Evolutionary conservation across 2,888 invertebrate species (phyloP).

Genomic region (Acheta domesticus): DNA sequence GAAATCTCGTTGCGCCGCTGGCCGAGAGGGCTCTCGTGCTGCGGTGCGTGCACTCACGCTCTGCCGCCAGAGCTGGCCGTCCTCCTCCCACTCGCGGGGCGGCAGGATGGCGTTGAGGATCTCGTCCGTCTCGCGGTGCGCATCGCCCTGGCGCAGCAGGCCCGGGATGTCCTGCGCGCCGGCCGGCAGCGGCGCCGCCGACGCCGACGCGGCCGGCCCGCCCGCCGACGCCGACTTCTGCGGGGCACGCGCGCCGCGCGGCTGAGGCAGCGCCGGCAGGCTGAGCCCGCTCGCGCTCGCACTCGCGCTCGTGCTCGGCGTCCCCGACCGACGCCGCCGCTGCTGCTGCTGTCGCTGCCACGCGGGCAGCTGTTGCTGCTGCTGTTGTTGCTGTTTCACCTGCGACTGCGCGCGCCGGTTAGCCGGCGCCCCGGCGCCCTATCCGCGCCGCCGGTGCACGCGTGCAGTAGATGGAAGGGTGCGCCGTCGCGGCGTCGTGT

Average conservation of each 20-base stretch:
- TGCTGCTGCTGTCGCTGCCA: neutral
- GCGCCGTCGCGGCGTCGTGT: too few species aligned
- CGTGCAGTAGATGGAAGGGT: too few species aligned
- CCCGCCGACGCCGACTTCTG: neutral
- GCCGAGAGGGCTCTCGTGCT: too few species aligned
- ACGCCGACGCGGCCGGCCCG: neutral
- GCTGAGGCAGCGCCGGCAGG: neutral
- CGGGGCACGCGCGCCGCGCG: neutral
- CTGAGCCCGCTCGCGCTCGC: neutral
- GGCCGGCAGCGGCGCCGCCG: neutral
- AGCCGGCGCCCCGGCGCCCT: neutral
- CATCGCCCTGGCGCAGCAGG: conserved; percentile 27
- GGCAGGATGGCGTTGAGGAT: conserved; percentile 90
- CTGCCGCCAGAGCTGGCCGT: conserved; percentile 87
- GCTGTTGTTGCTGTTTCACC: neutral
- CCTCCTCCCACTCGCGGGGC: conserved; percentile 93
- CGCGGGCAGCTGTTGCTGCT: neutral
- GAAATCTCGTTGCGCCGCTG: too few species aligned
- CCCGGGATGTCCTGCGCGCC: neutral
- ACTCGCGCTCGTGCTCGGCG: neutral
- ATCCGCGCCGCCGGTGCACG: too few species aligned
- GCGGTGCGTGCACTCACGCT: conserved; percentile 52
- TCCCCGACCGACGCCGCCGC: neutral
- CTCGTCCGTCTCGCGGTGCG: conserved; percentile 72
- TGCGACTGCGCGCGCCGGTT: neutral